phyloP scores from a whole-genome alignment of 2,888 invertebrate genomes.

The Ischnus inquisitorius region DNA sequence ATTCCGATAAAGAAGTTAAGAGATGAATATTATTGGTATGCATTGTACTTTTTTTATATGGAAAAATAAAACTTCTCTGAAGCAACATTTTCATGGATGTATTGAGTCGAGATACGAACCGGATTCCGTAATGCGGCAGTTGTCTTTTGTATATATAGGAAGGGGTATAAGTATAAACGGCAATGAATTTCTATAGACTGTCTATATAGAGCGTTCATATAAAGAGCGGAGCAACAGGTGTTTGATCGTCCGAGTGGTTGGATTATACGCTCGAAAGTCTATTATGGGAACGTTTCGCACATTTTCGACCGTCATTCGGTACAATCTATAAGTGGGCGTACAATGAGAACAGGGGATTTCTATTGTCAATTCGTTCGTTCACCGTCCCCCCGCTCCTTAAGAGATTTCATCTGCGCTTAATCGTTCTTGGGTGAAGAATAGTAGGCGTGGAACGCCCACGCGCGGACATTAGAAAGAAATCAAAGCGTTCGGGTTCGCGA shows the following conservation, averaged over 20 bases:
- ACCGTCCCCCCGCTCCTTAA: too few species aligned
- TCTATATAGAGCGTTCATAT: not conserved
- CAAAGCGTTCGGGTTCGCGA: slow-evolving; percentile 21
- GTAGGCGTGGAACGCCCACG: not conserved
- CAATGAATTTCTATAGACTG: slow-evolving; percentile 2
- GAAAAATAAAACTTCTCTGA: too few species aligned
- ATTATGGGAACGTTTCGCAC: slow-evolving; percentile 25
- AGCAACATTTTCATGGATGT: too few species aligned
- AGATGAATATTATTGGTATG: not conserved
- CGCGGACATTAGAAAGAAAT: not conserved
- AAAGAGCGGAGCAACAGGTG: slow-evolving; percentile 34
- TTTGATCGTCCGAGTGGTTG: not conserved
- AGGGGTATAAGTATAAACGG: not conserved
- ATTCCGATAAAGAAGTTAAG: not conserved
- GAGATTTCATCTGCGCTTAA: too few species aligned
- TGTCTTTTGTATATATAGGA: not conserved
- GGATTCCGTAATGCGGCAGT: not conserved
- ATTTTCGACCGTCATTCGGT: not conserved
- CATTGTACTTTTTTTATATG: too few species aligned
- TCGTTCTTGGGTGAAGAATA: not conserved
- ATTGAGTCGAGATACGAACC: not conserved
- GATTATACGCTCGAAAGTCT: slow-evolving; percentile 20
- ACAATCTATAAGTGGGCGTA: not conserved
- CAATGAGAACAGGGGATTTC: not conserved
- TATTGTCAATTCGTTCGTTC: not conserved